Evolutionary conservation across 2,113 vertebrate genomes (phyloP).

Genomic region (Clarias macrocephalus): DNA sequence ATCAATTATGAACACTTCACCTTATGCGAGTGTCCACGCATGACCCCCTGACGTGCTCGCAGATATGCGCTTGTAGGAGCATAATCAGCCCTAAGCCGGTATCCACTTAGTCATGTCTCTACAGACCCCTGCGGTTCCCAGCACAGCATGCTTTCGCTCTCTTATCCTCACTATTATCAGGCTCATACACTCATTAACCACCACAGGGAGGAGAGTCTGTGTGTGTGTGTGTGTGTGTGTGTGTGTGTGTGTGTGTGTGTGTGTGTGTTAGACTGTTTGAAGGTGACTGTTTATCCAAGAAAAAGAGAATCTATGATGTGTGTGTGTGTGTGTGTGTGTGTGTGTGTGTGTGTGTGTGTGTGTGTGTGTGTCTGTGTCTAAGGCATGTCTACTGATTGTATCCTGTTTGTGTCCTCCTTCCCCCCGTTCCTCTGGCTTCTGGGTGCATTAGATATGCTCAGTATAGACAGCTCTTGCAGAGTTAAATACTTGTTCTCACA

Average conservation of each 20-base stretch:
- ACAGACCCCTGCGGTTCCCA: conserved; percentile 19
- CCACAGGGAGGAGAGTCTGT: conserved; percentile 44
- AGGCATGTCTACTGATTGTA: background rate
- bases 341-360: background rate
- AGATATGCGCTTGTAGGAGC: background rate
- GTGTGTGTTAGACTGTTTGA: conserved; percentile 15
- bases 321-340: background rate
- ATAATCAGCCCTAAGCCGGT: conserved; percentile 16
- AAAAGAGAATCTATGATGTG: conserved; percentile 1
- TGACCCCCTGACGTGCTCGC: background rate
- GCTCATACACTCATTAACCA: conserved; percentile 57
- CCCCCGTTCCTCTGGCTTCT: background rate
- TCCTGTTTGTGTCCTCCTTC: background rate
- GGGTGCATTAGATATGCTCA: conserved; percentile 14
- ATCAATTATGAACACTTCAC: background rate
- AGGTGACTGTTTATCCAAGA: conserved; percentile 7
- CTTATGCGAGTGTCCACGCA: background rate
- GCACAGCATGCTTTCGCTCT: conserved; percentile 40
- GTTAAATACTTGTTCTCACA: background rate
- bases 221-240: background rate
- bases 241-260: background rate
- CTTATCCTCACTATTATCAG: conserved; percentile 57
- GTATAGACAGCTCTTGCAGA: background rate
- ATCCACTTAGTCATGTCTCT: conserved; percentile 21
- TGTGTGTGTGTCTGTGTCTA: background rate